Conservation (phyloP, 2,888 invertebrate genomes). For the Homarus gammarus region DNA sequence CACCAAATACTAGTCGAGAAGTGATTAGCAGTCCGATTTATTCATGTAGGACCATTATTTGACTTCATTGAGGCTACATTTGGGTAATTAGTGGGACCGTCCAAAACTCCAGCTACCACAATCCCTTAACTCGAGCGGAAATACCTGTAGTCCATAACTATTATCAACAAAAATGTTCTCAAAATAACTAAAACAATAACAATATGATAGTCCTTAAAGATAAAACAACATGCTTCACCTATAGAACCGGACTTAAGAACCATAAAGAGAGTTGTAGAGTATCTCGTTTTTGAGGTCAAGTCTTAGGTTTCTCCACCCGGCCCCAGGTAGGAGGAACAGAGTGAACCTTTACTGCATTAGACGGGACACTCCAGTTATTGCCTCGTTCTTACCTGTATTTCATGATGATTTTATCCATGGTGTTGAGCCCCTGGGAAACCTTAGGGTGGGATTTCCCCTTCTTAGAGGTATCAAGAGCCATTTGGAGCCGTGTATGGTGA, state of each 20-base stretch:
- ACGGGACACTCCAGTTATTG: neutral
- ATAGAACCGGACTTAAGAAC: neutral
- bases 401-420: conserved; percentile 31
- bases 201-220: neutral
- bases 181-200: neutral
- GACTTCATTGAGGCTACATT: too few species aligned
- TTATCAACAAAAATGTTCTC: too few species aligned
- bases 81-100: too few species aligned
- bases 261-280: neutral
- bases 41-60: too few species aligned
- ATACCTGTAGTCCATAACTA: neutral
- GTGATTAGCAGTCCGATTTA: too few species aligned
- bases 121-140: neutral
- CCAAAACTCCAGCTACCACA: too few species aligned
- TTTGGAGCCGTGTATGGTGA: conserved; percentile 4
- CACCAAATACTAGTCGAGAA: too few species aligned
- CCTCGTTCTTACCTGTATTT: conserved; percentile 45
- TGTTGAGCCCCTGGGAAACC: neutral
- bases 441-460: conserved; percentile 5
- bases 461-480: conserved; percentile 45
- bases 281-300: neutral
- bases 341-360: neutral
- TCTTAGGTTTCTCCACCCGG: neutral
- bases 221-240: neutral
- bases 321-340: too few species aligned